Evolutionary conservation across 2,888 invertebrate genomes (phyloP).

Genomic region (Pristionchus arcanus): DNA sequence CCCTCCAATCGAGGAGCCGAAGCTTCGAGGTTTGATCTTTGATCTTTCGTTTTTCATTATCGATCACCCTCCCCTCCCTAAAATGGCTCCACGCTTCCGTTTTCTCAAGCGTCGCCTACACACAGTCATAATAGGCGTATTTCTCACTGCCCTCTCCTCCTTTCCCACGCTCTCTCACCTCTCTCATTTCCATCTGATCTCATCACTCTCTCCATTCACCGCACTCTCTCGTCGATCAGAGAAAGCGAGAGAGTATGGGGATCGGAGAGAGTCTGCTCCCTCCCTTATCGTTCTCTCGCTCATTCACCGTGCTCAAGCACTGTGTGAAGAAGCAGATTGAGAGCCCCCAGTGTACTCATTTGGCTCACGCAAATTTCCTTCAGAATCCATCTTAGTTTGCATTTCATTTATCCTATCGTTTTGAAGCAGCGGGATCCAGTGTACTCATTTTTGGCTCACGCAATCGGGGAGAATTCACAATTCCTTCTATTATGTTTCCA

Average conservation of each 20-base stretch:
- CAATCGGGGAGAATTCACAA: too few relatives aligned
- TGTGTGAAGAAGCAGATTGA: slow-evolving; percentile 17
- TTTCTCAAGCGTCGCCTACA: slow-evolving; percentile 31
- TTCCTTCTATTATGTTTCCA: background rate
- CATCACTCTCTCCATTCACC: background rate
- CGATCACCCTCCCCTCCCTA: background rate
- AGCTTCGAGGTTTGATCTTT: background rate
- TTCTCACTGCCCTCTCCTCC: slow-evolving; percentile 17
- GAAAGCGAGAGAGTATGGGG: background rate
- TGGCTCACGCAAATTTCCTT: background rate
- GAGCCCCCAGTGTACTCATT: background rate
- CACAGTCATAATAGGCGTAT: background rate
- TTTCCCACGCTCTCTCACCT: slow-evolving; percentile 17
- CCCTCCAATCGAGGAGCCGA: background rate
- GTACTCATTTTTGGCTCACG: too few relatives aligned
- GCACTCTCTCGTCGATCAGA: background rate
- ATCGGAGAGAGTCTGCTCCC: background rate
- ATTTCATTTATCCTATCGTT: too few relatives aligned
- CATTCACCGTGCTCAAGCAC: slow-evolving; percentile 40
- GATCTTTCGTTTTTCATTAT: background rate
- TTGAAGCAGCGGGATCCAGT: too few relatives aligned
- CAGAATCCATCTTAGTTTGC: too few relatives aligned
- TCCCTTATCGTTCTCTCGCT: background rate
- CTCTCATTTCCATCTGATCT: background rate
- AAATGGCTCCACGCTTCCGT: slow-evolving; percentile 47